These are phyloP conservation scores for Manis crassicaudata DNA, from an alignment of 2,797 vertebrate genomes.

Conservation along the genomic window DNA sequence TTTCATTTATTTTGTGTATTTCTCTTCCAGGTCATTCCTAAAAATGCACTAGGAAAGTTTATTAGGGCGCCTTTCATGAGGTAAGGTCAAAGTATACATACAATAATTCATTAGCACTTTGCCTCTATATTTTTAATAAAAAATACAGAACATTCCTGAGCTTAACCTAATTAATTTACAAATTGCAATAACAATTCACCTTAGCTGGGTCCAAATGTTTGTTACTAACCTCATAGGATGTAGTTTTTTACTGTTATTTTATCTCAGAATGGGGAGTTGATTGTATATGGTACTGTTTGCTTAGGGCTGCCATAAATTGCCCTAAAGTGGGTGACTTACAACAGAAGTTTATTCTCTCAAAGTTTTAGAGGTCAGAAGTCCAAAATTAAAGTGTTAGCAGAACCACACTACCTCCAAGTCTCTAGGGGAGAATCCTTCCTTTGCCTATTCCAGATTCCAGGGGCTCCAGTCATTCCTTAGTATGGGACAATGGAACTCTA, in stretches of 20 bases:
- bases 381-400: neutral
- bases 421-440: neutral
- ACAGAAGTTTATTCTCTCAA: neutral
- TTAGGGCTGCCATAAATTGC: neutral
- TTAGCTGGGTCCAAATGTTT: neutral
- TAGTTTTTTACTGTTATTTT: neutral
- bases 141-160: neutral
- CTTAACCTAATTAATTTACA: neutral
- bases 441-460: neutral
- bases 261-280: neutral
- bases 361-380: neutral
- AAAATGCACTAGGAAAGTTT: neutral
- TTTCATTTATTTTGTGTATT: neutral
- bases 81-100: neutral
- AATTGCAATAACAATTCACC: neutral
- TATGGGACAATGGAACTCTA: neutral
- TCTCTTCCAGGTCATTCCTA: neutral
- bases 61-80: neutral
- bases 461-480: neutral
- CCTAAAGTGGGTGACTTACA: neutral
- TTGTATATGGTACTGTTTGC: neutral
- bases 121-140: constrained; percentile 4
- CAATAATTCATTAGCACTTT: neutral
- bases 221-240: neutral
- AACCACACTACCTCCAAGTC: neutral